Base-by-base conservation (phyloP, 2,113 vertebrate genomes). In the Myrmecobius fasciatus region DNA sequence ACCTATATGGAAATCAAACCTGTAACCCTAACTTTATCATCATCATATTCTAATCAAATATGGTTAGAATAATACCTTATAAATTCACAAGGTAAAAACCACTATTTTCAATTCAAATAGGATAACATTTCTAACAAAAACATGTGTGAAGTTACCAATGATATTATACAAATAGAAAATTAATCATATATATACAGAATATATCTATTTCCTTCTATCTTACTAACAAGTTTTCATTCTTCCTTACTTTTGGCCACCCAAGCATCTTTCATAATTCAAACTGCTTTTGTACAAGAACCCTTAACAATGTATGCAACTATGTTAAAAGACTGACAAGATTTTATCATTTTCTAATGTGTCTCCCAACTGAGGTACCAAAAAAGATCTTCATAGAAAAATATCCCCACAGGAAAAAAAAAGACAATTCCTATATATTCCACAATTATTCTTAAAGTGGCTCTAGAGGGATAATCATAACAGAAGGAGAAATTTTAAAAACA, bases 381-480 rank as follows among this genome's bases (percentile, higher is more conserved):
- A 67, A 51, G 43, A 28, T 89, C 92, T 96, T 67, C 47, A 94
- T 48, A 94, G 11, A 95, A 22, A 36, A 97, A 97, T 96, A 52
- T 4, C 94, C 75, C 48, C 48, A 92, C 51, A 95, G 93, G 36
- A 91, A 96, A 95, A 95, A 93, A 92, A 51, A 49, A 96, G 25
- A 91, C 89, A 92, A 36, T 36, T 92, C 43, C 36, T 95, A 90
- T 94, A 94, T 89, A 93, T 95, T 96, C 93, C 95, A 95, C 0
- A 94, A 67, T 92, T 96, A 51, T 17, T 26, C 60, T 94, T 52
- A 93, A 91, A 96, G 46, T 91, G 26, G 91, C 91, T 90, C 46
- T 91, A 88, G 89, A 83, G n/a, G 36, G 93, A 94, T 28, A 53
- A 49, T 89, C 91, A 43, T n/a, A 93, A 83, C 17, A 83, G 36